Base-by-base conservation (phyloP, 92 coral and sea anemone species). In the Palythoa grandiflora region DNA sequence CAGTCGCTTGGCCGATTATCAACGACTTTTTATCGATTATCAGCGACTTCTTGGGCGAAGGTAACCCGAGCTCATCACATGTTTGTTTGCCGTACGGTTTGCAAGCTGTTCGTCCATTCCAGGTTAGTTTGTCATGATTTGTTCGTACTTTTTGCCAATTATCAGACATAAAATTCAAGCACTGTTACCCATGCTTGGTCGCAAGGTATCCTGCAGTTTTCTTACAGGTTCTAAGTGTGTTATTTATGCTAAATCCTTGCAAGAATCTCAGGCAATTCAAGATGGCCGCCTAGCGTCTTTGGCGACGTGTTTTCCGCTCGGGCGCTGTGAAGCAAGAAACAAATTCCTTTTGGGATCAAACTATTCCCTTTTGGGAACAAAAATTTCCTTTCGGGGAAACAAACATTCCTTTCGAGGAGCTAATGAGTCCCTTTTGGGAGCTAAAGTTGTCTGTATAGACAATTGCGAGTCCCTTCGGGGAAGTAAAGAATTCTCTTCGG, bases 201-300 rank as follows among this genome's bases (percentile, higher is more conserved):
- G 73, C 73, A 20, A 68, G 39, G 73, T 68, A 20, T 68, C 38
- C 39, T 68, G 73, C 39, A 68, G 73, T 20, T 68, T 20, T 68
- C 39, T 68, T 68, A 35, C 73, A 20, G 73, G 39, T 68, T 68
- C 73, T 20, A 68, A 20, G 73, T 35, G 38, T 20, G 39, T 35
- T 20, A 20, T 68, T 68, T 20, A 68, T 19, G 37, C 39, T 68
- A 68, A 68, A 68, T 35, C 38, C 73, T 68, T 35, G 39, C 38
- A 20, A 68, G 44, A 68, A 68, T 35, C 73, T 20, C 73, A 13
- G 39, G 44, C 37, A 20, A 68, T 35, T 10, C 73, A 68, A 20
- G 73, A 68, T 68, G 73, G 73, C 73, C 73, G 73, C 73, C 73
- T 20, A 68, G 73, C 73, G 39, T 19, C 73, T 59, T 59, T 59